These are phyloP conservation scores for Portevinia maculata DNA, from an alignment of 2,888 invertebrate species.

Conservation along the genomic window DNA sequence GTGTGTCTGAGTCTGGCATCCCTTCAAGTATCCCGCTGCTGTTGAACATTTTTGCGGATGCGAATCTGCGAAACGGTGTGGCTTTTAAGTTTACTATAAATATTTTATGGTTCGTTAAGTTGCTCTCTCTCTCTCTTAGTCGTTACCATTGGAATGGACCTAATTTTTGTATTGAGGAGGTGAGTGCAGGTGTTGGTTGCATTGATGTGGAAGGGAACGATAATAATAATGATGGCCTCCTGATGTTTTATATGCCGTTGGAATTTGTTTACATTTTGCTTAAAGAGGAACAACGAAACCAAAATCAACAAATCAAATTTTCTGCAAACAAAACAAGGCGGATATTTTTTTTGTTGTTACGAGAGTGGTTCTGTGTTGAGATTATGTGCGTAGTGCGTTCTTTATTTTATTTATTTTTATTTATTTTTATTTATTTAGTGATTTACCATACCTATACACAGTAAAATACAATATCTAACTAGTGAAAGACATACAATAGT, in stretches of 20 bases:
- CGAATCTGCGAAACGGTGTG: conserved; percentile 53
- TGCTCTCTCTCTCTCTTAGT: conserved; percentile 42
- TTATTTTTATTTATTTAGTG: no score
- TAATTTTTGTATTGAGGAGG: conserved; percentile 60
- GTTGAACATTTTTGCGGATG: conserved; percentile 50
- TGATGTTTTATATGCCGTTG: conserved; percentile 72
- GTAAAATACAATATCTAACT: no score
- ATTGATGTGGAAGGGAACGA: conserved; percentile 72
- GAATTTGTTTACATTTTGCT: conserved; percentile 73
- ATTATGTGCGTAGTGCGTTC: no score
- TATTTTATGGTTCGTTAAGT: conserved; percentile 74
- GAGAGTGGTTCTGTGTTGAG: no score
- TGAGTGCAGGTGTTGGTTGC: conserved; percentile 66
- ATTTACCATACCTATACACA: no score
- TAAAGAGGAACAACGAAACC: conserved; percentile 66
- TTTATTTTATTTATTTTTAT: no score
- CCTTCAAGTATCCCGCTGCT: conserved; percentile 38
- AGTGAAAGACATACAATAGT: no score
- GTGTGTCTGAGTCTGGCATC: conserved; percentile 51
- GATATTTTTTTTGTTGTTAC: conserved; percentile 4
- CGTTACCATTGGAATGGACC: conserved; percentile 74
- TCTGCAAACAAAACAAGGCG: conserved; percentile 24
- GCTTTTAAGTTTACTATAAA: conserved; percentile 73
- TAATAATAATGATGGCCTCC: conserved; percentile 71
- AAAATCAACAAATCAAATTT: conserved; percentile 69